Conservation (phyloP, 1,140 invertebrate genomes). For the Drosophila sp. region DNA sequence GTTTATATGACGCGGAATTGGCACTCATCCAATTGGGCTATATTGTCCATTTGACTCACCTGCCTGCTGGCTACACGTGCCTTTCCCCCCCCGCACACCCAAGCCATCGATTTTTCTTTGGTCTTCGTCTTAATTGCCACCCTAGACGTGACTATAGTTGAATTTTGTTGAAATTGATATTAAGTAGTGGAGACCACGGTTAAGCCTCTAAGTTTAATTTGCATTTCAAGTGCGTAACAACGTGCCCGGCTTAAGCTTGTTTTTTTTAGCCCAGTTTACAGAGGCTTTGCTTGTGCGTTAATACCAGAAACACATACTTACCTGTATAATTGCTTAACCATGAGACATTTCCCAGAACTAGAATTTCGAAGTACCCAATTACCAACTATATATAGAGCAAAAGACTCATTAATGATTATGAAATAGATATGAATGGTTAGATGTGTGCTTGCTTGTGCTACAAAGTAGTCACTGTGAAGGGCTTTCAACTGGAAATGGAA, state of each 20-base stretch:
- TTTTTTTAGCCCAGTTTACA: conserved; percentile 12
- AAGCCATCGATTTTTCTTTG: conserved; percentile 68
- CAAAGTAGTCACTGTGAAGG: neutral
- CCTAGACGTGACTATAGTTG: conserved; percentile 58
- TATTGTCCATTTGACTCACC: conserved; percentile 64
- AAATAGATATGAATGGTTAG: conserved; percentile 47
- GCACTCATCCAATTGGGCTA: conserved; percentile 61
- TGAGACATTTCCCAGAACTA: conserved; percentile 57
- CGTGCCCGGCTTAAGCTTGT: conserved; percentile 19
- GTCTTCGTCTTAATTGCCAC: conserved; percentile 38
- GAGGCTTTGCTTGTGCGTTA: conserved; percentile 50
- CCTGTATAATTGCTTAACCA: conserved; percentile 14
- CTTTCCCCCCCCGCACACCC: conserved; percentile 26
- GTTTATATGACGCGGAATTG: conserved; percentile 32
- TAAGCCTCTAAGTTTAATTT: conserved; percentile 2
- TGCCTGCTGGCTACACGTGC: conserved; percentile 25
- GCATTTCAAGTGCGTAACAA: conserved; percentile 49
- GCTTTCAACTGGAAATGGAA: neutral
- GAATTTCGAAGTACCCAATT: conserved; percentile 23
- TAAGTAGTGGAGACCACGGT: conserved; percentile 16
- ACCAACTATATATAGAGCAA: conserved; percentile 53
- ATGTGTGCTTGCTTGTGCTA: neutral
- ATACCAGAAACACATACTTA: conserved; percentile 24
- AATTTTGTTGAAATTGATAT: conserved; percentile 44
- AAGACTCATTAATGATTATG: conserved; percentile 77